Percentiles rank a stretch among this genome's conserved stretches.
Evolutionary conservation across 2,113 vertebrate species (phyloP).

Genomic region (Camarhynchus parvulus): DNA sequence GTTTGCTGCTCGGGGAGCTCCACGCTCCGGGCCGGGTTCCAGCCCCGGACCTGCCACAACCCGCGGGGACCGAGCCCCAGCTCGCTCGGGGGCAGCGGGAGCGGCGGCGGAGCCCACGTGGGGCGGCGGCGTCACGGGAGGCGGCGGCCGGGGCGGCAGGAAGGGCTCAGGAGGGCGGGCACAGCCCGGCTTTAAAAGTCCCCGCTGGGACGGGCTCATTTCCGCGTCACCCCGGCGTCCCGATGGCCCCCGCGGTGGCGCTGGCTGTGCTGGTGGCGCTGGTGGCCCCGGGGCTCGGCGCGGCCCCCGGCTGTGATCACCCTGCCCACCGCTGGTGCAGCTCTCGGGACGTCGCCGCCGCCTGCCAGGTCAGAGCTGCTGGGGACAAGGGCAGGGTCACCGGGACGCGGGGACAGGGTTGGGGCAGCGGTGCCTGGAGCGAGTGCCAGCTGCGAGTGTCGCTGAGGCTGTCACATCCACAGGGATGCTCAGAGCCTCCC

Average conservation of each 20-base stretch:
- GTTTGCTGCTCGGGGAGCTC: fast-evolving
- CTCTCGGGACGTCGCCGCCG: slow-evolving; percentile 64
- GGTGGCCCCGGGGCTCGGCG: not conserved
- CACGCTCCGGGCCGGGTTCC: not conserved
- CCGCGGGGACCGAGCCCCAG: not conserved
- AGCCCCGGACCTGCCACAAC: not conserved
- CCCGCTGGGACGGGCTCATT: not conserved
- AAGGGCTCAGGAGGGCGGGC: not conserved
- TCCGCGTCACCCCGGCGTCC: not conserved
- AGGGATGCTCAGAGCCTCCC: not conserved
- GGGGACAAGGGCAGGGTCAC: not conserved
- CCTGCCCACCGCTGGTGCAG: slow-evolving; percentile 79
- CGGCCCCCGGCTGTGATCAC: slow-evolving; percentile 34
- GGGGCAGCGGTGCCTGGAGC: not conserved
- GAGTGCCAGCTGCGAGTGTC: not conserved
- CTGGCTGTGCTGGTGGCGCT: not conserved
- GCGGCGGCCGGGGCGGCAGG: not conserved
- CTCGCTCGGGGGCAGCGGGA: not conserved
- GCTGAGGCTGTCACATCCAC: fast-evolving
- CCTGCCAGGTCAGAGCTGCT: slow-evolving; percentile 79
- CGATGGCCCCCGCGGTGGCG: not conserved
- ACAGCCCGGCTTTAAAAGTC: not conserved
- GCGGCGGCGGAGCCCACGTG: not conserved
- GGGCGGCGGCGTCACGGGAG: slow-evolving; percentile 18
- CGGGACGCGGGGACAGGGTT: fast-evolving